Conservation (phyloP, 1,140 invertebrate genomes). For the Maconellicoccus hirsutus region DNA sequence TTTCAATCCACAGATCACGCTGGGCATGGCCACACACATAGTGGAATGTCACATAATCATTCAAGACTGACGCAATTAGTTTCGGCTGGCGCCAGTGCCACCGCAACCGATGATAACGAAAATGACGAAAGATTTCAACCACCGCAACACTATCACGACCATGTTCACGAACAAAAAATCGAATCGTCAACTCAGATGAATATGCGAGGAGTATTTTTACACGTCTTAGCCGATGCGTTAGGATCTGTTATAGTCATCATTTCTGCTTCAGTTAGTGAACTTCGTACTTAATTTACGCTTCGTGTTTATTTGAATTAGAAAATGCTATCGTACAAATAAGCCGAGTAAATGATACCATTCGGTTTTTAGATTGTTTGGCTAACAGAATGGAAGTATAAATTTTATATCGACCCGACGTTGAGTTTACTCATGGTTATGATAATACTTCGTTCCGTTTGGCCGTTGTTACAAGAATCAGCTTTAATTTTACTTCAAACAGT, state of each 20-base stretch:
- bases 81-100: conserved; percentile 33
- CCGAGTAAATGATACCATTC: too few species aligned
- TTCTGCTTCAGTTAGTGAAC: conserved; percentile 55
- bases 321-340: too few species aligned
- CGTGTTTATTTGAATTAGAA: too few species aligned
- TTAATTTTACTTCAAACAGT: conserved; percentile 83
- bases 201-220: conserved; percentile 94
- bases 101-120: conserved; percentile 62
- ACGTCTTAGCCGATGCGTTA: conserved; percentile 91
- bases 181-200: conserved; percentile 71
- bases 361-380: conserved; percentile 56
- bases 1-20: not conserved
- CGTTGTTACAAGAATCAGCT: conserved; percentile 72
- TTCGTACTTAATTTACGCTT: not conserved
- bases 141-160: conserved; percentile 40
- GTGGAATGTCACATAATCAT: conserved; percentile 42
- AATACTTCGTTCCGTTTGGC: conserved; percentile 75
- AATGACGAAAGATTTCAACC: conserved; percentile 57
- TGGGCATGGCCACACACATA: conserved; percentile 43
- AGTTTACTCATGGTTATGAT: conserved; percentile 70
- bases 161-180: conserved; percentile 40
- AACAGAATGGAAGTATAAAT: conserved; percentile 67
- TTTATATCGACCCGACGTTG: conserved; percentile 87
- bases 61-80: conserved; percentile 49
- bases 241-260: conserved; percentile 93